These are phyloP conservation scores for Cheilosia vulpina DNA, from an alignment of 2,888 invertebrate genomes.

Conservation along the genomic window DNA sequence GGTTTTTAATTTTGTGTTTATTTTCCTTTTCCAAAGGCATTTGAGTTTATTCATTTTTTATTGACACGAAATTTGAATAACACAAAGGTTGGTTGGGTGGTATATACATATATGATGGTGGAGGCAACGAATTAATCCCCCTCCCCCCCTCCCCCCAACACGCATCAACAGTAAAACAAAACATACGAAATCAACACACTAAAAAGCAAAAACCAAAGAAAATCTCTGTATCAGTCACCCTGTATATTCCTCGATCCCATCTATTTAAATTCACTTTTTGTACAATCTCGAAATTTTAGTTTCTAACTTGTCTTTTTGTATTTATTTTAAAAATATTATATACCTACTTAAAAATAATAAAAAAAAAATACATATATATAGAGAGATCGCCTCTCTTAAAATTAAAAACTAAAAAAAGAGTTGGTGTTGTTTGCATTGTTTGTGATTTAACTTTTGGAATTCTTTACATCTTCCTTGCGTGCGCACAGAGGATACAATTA, in stretches of 20 bases:
- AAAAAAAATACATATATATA: background rate
- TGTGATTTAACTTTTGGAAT: constrained; percentile 58
- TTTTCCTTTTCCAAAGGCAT: constrained; percentile 62
- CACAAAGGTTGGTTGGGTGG: constrained; percentile 54
- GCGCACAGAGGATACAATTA: constrained; percentile 83
- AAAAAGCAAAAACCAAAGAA: constrained; percentile 18
- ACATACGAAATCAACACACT: constrained; percentile 34
- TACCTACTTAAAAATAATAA: constrained; percentile 33
- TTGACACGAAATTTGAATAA: constrained; percentile 50
- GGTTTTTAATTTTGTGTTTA: constrained; percentile 56
- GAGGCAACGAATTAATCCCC: constrained; percentile 49
- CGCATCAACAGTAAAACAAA: constrained; percentile 46
- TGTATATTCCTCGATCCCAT: constrained; percentile 22
- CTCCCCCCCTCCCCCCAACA: constrained; percentile 25
- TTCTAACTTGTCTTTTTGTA: constrained; percentile 41
- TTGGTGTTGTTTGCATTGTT: constrained; percentile 67
- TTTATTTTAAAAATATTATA: constrained; percentile 47
- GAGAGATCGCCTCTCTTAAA: constrained; percentile 36
- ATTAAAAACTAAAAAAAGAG: constrained; percentile 74
- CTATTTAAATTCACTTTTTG: constrained; percentile 32
- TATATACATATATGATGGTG: constrained; percentile 54
- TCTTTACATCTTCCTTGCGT: constrained; percentile 69
- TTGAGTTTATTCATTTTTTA: constrained; percentile 77
- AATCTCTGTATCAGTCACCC: constrained; percentile 20
- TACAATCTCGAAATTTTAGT: constrained; percentile 47